phyloP scores from a whole-genome alignment of 2,113 vertebrate genomes.

The Hypocryptadius cinnamomeus region DNA sequence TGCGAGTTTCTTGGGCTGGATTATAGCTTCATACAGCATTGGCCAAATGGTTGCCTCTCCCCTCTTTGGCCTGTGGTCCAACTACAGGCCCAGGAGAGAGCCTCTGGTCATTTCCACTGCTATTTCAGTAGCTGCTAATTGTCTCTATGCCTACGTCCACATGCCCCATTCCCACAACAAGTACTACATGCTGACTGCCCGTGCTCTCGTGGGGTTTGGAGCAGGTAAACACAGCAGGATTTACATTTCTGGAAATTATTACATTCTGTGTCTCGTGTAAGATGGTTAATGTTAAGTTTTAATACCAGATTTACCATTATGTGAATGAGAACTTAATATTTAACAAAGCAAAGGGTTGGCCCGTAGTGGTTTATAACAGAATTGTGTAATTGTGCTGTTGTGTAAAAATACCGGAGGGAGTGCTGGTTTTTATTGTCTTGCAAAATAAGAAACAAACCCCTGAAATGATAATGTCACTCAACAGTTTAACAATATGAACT shows the following conservation, averaged over 20 bases:
- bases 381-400: neutral
- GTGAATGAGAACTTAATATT: neutral
- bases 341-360: neutral
- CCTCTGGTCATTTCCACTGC: constrained; percentile 84
- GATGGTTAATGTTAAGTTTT: neutral
- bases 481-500: neutral
- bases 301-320: neutral
- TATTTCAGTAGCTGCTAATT: constrained; percentile 86
- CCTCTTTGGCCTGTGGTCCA: constrained; percentile 92
- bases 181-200: constrained; percentile 86
- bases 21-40: constrained; percentile 91
- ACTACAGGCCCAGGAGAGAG: constrained; percentile 84
- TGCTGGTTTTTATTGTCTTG: neutral
- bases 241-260: neutral
- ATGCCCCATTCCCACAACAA: constrained; percentile 81
- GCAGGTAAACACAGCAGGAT: constrained; percentile 78
- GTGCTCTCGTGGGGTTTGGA: constrained; percentile 89
- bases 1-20: constrained; percentile 91
- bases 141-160: constrained; percentile 88
- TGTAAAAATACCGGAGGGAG: neutral
- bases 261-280: neutral
- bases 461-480: neutral
- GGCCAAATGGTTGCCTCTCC: constrained; percentile 95
- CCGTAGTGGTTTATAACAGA: neutral
- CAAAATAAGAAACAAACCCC: neutral